These are phyloP conservation scores for Malurus melanocephalus DNA, from an alignment of 2,113 vertebrate species.

Conservation along the genomic window DNA sequence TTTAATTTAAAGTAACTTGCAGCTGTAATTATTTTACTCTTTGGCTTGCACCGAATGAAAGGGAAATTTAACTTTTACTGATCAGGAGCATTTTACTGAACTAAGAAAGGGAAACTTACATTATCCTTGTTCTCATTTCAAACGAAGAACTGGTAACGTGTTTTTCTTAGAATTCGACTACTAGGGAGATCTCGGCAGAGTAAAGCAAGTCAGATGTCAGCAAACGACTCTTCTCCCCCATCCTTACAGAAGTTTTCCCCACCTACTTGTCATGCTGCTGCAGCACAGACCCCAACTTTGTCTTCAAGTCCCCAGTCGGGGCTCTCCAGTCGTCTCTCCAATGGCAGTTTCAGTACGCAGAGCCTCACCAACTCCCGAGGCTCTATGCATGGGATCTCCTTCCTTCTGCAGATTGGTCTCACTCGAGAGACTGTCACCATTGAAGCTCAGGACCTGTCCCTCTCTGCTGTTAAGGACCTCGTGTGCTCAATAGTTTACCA, in stretches of 20 bases:
- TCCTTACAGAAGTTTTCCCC: slow-evolving; percentile 89
- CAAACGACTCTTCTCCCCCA: slow-evolving; percentile 88
- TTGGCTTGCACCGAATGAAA: slow-evolving; percentile 62
- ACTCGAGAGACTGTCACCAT: slow-evolving; percentile 94
- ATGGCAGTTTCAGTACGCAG: slow-evolving; percentile 88
- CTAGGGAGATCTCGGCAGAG: slow-evolving; percentile 40
- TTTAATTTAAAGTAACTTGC: slow-evolving; percentile 47
- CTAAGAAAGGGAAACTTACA: slow-evolving; percentile 47
- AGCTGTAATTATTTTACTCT: slow-evolving; percentile 50
- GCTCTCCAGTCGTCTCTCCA: slow-evolving; percentile 87
- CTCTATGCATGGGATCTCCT: slow-evolving; percentile 90
- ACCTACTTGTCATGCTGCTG: slow-evolving; percentile 79
- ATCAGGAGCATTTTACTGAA: slow-evolving; percentile 46
- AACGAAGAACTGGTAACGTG: slow-evolving; percentile 2
- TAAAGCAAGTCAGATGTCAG: slow-evolving; percentile 93
- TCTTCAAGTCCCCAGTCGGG: slow-evolving; percentile 84
- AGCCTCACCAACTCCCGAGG: slow-evolving; percentile 91
- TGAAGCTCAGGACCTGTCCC: slow-evolving; percentile 89
- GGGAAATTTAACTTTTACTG: slow-evolving; percentile 47
- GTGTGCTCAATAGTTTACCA: slow-evolving; percentile 97
- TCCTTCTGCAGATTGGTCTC: slow-evolving; percentile 95
- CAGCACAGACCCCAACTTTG: slow-evolving; percentile 75
- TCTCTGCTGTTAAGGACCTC: slow-evolving; percentile 92
- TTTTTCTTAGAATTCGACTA: slow-evolving; percentile 53
- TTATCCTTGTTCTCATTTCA: background rate